Percentiles rank a stretch among this genome's conserved stretches.
Evolutionary conservation across 2,797 vertebrate genomes (phyloP).

Genomic region (Gallirallus australis): DNA sequence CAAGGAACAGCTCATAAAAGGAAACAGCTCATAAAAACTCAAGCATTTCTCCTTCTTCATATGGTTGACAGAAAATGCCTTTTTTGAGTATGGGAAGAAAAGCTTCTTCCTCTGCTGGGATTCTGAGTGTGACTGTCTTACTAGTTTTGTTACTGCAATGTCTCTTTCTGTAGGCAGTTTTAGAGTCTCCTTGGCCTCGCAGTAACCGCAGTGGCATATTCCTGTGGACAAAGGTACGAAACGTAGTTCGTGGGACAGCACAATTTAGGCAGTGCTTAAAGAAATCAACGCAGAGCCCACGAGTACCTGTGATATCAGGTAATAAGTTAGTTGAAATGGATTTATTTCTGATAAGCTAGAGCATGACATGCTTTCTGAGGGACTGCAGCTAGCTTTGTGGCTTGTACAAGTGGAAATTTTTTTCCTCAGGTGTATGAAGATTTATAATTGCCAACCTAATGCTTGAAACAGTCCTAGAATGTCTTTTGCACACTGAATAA

Average conservation of each 20-base stretch:
- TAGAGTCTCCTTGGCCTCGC: slow-evolving; percentile 96
- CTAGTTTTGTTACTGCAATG: not conserved
- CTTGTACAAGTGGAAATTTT: not conserved
- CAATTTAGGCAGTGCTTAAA: slow-evolving; percentile 89
- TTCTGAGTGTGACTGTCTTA: not conserved
- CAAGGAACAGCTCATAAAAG: not conserved
- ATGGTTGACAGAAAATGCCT: not conserved
- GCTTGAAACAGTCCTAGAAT: not conserved
- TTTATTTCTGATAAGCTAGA: not conserved
- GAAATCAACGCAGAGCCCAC: slow-evolving; percentile 72
- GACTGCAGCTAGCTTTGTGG: not conserved
- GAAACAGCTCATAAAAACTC: not conserved
- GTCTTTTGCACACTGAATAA: not conserved
- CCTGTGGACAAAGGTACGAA: slow-evolving; percentile 96
- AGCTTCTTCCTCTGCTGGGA: not conserved
- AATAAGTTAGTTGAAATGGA: slow-evolving; percentile 28
- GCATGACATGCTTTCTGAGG: not conserved
- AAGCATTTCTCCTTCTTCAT: not conserved
- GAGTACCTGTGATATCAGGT: slow-evolving; percentile 82
- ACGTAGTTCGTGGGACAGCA: slow-evolving; percentile 88
- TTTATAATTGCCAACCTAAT: not conserved
- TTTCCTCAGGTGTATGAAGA: not conserved
- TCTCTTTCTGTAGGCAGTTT: slow-evolving; percentile 85
- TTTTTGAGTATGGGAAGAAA: not conserved
- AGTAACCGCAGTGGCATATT: slow-evolving; percentile 92